These are phyloP conservation scores for Buphagus erythrorhynchus DNA, from an alignment of 2,797 vertebrate species.

Conservation along the genomic window DNA sequence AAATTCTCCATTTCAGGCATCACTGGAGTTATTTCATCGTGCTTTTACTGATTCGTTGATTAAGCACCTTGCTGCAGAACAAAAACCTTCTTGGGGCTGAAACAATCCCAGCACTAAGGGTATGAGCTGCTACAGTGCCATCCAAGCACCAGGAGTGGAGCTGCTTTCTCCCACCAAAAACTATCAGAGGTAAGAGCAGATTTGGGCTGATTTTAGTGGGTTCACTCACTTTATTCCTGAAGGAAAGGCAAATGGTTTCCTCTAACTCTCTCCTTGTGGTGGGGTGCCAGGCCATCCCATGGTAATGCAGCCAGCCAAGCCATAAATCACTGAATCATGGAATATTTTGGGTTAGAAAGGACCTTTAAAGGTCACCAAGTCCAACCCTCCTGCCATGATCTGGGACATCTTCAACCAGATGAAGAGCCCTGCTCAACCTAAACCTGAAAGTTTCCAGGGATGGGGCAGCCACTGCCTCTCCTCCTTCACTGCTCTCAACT, in stretches of 20 bases:
- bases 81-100: neutral
- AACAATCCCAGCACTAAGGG: neutral
- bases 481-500: neutral
- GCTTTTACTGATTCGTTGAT: neutral
- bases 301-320: neutral
- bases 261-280: neutral
- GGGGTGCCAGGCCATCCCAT: fast-evolving
- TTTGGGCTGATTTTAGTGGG: neutral
- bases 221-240: neutral
- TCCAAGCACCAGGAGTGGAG: neutral
- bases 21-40: neutral
- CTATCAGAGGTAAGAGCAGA: neutral
- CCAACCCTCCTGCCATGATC: neutral
- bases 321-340: neutral
- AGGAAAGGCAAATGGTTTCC: neutral
- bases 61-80: neutral
- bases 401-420: neutral
- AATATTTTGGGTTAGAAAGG: neutral
- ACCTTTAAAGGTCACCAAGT: neutral
- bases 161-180: neutral
- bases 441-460: neutral
- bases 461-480: neutral
- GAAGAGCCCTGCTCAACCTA: neutral
- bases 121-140: neutral
- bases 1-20: neutral